Conservation (phyloP, 1,140 invertebrate species). For the Heliconius eleuchia region DNA sequence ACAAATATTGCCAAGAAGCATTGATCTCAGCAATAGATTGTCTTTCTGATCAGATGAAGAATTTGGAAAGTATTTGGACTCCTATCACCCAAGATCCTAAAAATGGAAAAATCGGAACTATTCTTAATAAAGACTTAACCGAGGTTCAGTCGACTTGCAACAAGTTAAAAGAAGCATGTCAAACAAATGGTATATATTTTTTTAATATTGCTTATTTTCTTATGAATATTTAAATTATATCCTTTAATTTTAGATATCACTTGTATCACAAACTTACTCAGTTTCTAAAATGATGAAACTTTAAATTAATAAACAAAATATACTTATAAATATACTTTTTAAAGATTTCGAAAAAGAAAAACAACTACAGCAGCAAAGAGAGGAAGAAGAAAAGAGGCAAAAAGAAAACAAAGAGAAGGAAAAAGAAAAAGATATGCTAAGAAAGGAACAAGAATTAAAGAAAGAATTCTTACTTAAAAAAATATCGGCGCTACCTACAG, state of each 20-base stretch:
- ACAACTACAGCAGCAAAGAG: neutral
- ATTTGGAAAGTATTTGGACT: conserved; percentile 23
- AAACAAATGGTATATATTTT: conserved; percentile 24
- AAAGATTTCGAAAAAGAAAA: conserved; percentile 22
- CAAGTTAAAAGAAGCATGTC: conserved; percentile 23
- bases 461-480: neutral
- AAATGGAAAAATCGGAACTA: conserved; percentile 8
- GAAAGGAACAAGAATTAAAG: neutral
- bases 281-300: too few species aligned
- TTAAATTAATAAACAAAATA: neutral
- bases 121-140: conserved; percentile 13
- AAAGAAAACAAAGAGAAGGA: neutral
- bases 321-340: neutral
- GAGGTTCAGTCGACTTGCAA: neutral
- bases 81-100: conserved; percentile 20
- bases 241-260: too few species aligned
- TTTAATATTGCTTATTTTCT: neutral
- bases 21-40: conserved; percentile 33
- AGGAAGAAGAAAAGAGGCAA: neutral
- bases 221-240: neutral
- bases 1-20: conserved; percentile 33
- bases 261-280: too few species aligned
- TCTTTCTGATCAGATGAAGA: conserved; percentile 20
- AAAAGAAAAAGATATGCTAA: neutral
- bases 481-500: neutral